Conservation (phyloP, 2,888 invertebrate species). For the Onthophagus sagittarius region DNA sequence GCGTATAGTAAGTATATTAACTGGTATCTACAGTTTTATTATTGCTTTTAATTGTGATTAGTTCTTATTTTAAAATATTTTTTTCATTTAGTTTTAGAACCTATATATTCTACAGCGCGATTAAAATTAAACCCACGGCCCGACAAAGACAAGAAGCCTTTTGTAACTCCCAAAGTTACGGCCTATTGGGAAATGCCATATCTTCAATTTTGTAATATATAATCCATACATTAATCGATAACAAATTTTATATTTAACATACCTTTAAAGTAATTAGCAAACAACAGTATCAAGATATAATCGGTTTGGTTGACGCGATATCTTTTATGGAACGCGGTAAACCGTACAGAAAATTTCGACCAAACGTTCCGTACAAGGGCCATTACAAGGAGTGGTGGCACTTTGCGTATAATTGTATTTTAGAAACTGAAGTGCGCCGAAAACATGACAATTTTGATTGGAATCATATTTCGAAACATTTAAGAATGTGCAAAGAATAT, state of each 20-base stretch:
- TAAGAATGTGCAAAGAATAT: conserved; percentile 69
- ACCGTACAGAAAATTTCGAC: conserved; percentile 82
- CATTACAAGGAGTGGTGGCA: conserved; percentile 78
- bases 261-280: conserved; percentile 52
- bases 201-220: conserved; percentile 57
- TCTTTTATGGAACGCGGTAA: conserved; percentile 78
- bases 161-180: conserved; percentile 80
- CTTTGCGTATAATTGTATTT: conserved; percentile 81
- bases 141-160: conserved; percentile 76
- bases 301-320: conserved; percentile 85
- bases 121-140: conserved; percentile 91
- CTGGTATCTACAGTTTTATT: too few species aligned
- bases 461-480: conserved; percentile 77
- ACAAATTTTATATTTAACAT: neutral
- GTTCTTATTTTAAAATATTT: neutral
- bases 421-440: conserved; percentile 78
- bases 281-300: conserved; percentile 83
- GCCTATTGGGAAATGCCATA: conserved; percentile 77
- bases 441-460: conserved; percentile 84
- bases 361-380: conserved; percentile 63
- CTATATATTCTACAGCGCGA: conserved; percentile 86
- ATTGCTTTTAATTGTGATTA: too few species aligned
- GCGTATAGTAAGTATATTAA: conserved; percentile 61
- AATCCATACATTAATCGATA: neutral
- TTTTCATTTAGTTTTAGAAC: conserved; percentile 71